These are phyloP conservation scores for Jaculus jaculus DNA, from an alignment of 2,113 vertebrate genomes.

Conservation along the genomic window DNA sequence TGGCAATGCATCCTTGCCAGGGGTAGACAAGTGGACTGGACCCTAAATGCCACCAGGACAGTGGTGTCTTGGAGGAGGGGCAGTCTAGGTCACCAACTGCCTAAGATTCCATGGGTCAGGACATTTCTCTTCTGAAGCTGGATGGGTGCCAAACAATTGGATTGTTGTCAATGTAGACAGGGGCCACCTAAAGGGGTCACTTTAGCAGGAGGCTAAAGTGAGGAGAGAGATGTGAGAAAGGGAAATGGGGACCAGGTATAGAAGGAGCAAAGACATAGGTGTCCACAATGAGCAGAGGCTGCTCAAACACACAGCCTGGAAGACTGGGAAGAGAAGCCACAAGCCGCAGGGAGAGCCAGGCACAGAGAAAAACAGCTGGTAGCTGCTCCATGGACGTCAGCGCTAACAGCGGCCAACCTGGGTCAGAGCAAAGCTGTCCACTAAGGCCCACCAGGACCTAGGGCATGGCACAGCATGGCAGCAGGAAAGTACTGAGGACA, in stretches of 20 bases:
- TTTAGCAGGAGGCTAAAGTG: background rate
- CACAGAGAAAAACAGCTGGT: no score
- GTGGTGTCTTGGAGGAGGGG: background rate
- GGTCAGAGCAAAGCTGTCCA: background rate
- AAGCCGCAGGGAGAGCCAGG: no score
- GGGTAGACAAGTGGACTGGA: background rate
- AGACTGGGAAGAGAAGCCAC: no score
- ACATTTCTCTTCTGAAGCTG: background rate
- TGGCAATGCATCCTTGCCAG: background rate
- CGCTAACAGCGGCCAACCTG: background rate
- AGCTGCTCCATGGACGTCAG: background rate
- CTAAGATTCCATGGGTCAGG: background rate
- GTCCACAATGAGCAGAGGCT: no score
- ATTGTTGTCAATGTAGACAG: rapidly evolving
- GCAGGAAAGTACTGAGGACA: background rate
- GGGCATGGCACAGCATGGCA: rapidly evolving
- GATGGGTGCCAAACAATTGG: background rate
- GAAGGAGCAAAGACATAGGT: no score
- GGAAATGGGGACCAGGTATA: no score
- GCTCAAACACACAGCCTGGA: no score
- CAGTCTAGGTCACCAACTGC: no score
- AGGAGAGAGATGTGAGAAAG: background rate
- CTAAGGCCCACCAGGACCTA: background rate
- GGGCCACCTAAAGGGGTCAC: no score
- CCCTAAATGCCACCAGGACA: background rate